phyloP scores from a whole-genome alignment of 1,140 invertebrate genomes.

The Brachionus sp. region DNA sequence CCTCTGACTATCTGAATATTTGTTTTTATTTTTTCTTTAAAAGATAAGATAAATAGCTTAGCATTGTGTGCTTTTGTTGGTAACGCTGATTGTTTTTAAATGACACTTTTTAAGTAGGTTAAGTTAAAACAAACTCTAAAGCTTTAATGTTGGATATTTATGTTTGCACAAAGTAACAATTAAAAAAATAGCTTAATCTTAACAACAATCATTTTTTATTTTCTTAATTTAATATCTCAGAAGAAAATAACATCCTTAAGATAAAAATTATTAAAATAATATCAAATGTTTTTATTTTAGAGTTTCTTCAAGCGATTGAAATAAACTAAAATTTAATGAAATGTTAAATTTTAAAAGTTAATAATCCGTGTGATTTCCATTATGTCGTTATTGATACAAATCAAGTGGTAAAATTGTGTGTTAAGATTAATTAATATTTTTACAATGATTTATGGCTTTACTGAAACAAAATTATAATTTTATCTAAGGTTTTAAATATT shows the following conservation, averaged over 20 bases:
- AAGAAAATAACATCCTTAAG: neutral
- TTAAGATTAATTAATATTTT: no score
- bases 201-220: neutral
- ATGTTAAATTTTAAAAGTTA: neutral
- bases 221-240: neutral
- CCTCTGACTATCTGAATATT: neutral
- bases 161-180: neutral
- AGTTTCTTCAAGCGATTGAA: neutral
- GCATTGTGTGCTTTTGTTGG: neutral
- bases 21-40: neutral
- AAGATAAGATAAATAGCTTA: neutral
- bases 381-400: neutral
- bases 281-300: neutral
- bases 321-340: neutral
- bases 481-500: no score
- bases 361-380: neutral
- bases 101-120: neutral
- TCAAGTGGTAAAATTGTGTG: neutral
- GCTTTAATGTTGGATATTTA: neutral
- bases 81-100: conserved; percentile 3
- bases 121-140: neutral
- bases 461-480: neutral
- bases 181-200: neutral
- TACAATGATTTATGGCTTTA: neutral
- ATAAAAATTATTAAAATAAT: neutral